Evolutionary conservation across 2,113 vertebrate species (phyloP).

Genomic region (Lepidothrix coronata): DNA sequence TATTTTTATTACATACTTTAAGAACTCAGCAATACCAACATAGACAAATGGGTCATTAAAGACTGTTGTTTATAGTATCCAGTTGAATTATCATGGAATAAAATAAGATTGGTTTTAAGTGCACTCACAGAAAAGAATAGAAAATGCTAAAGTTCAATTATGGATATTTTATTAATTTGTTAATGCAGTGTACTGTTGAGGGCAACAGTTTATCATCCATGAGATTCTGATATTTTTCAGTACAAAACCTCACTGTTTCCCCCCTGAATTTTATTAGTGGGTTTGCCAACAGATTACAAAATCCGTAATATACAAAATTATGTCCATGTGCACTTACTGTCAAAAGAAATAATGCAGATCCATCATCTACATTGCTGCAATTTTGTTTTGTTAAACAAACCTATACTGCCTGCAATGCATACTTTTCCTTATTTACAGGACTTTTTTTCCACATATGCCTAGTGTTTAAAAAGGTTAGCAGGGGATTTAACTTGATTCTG

Average conservation of each 20-base stretch:
- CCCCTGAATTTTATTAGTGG: neutral
- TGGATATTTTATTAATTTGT: neutral
- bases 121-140: neutral
- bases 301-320: neutral
- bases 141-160: neutral
- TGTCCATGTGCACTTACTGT: fast-evolving
- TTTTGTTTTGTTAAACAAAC: neutral
- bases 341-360: neutral
- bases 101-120: neutral
- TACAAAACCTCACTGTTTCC: neutral
- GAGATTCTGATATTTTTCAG: neutral
- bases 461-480: neutral
- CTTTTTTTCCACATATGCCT: neutral
- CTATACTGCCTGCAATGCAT: neutral
- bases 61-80: neutral
- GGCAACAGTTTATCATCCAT: neutral
- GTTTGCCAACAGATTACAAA: neutral
- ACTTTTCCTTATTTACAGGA: neutral
- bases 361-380: neutral
- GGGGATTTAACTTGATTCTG: neutral
- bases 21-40: neutral
- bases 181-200: neutral
- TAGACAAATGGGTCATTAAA: neutral
- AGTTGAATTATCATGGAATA: neutral
- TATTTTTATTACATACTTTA: neutral